Conservation (phyloP, 64 coral and sea anemone species). For the Pachyseris speciosa region DNA sequence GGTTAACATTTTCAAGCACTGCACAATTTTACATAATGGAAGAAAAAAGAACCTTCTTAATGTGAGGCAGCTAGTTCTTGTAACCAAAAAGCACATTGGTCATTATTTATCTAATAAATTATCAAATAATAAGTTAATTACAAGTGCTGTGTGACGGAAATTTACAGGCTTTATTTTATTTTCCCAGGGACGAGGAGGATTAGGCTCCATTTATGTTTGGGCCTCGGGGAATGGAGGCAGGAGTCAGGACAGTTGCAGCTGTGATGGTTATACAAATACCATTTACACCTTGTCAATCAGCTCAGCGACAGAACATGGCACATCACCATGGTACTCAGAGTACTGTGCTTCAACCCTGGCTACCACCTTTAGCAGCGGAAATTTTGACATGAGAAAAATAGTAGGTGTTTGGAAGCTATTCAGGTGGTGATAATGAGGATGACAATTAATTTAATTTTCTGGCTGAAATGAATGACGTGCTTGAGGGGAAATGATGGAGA, state of each 20-base stretch:
- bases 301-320: constrained; percentile 90
- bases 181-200: constrained; percentile 79
- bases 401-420: constrained; percentile 48
- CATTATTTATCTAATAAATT: too few relatives aligned
- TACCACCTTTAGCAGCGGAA: constrained; percentile 93
- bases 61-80: too few relatives aligned
- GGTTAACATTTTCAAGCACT: too few relatives aligned
- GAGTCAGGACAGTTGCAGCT: constrained; percentile 88
- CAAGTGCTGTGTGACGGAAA: neutral
- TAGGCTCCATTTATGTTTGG: constrained; percentile 99
- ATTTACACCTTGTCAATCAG: constrained; percentile 99
- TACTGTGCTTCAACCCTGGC: constrained; percentile 95
- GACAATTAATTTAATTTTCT: too few relatives aligned
- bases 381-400: constrained; percentile 81
- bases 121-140: too few relatives aligned
- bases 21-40: too few relatives aligned
- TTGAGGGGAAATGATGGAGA: too few relatives aligned
- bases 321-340: constrained; percentile 97
- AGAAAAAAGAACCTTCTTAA: too few relatives aligned
- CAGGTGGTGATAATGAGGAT: neutral
- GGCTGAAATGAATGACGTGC: neutral
- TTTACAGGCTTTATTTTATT: neutral
- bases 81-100: too few relatives aligned
- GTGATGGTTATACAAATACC: constrained; percentile 98
- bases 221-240: constrained; percentile 94